Conservation (phyloP, 2,888 invertebrate species). For the Sarcophaga rosellei region DNA sequence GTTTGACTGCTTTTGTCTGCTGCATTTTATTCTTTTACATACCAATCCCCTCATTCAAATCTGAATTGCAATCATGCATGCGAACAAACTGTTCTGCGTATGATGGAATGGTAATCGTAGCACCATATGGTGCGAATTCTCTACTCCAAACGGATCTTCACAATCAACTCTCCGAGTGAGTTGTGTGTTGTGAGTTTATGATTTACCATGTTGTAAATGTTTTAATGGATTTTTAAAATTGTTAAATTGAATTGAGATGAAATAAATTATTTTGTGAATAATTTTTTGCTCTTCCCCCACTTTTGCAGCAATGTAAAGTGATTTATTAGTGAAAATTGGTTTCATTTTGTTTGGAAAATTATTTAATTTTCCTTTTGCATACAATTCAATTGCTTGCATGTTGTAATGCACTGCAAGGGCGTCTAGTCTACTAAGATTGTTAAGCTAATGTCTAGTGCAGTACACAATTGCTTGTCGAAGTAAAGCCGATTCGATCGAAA, state of each 20-base stretch:
- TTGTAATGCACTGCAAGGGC: no score
- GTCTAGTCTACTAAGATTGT: no score
- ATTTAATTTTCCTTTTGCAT: no score
- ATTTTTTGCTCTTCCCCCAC: not conserved
- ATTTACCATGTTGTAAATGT: constrained; percentile 59
- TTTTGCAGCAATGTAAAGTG: constrained; percentile 6
- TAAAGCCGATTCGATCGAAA: no score
- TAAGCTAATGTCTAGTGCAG: no score
- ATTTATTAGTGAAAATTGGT: constrained; percentile 60
- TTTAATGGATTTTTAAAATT: constrained; percentile 65
- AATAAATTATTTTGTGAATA: constrained; percentile 53
- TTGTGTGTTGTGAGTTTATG: constrained; percentile 10
- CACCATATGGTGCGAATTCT: not conserved
- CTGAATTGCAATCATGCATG: not conserved
- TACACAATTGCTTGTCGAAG: no score
- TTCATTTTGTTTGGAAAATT: not conserved
- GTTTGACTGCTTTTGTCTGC: constrained; percentile 49
- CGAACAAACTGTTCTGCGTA: not conserved
- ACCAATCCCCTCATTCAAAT: constrained; percentile 13
- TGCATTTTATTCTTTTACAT: constrained; percentile 42
- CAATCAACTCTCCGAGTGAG: not conserved
- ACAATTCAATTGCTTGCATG: no score
- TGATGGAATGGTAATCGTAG: not conserved
- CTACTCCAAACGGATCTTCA: not conserved
- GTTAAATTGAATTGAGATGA: constrained; percentile 67